A percentile compares a stretch with the other conserved stretches of the same genome.
Evolutionary conservation across 2,113 vertebrate genomes (phyloP).

Genomic region (Panthera leo): DNA sequence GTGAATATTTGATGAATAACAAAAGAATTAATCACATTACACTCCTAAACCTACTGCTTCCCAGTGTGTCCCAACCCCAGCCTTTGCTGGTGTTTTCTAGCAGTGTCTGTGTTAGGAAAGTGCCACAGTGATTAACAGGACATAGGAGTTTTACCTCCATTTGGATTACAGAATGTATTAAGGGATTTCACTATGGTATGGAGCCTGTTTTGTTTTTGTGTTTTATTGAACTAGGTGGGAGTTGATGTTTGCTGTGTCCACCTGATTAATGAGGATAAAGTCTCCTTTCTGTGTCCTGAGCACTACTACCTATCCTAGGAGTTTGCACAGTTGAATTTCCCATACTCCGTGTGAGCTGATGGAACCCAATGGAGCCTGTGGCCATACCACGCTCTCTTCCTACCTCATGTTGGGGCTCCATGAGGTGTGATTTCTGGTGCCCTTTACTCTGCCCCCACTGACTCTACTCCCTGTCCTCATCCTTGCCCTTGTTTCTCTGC

Average conservation of each 20-base stretch:
- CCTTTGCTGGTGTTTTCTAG: background rate
- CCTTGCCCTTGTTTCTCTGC: background rate
- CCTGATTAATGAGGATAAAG: background rate
- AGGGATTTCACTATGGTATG: background rate
- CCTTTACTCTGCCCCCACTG: background rate
- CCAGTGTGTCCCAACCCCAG: background rate
- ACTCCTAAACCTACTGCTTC: background rate
- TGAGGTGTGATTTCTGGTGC: background rate
- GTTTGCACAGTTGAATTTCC: background rate
- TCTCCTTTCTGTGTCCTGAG: background rate
- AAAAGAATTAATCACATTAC: background rate
- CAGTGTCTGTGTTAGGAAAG: background rate
- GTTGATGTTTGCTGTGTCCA: background rate
- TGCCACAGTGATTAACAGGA: background rate
- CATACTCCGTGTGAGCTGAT: background rate
- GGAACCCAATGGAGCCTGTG: background rate
- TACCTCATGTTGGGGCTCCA: rapidly evolving
- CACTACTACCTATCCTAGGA: background rate
- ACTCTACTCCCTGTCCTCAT: background rate
- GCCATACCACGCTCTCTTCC: background rate
- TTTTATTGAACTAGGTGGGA: background rate
- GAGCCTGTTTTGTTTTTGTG: background rate
- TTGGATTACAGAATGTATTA: background rate
- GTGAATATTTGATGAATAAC: background rate
- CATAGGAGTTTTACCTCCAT: background rate